Percentiles rank a stretch among this genome's conserved stretches.
Conservation (phyloP, 2,113 vertebrate species). For the Perca schrenkii region DNA sequence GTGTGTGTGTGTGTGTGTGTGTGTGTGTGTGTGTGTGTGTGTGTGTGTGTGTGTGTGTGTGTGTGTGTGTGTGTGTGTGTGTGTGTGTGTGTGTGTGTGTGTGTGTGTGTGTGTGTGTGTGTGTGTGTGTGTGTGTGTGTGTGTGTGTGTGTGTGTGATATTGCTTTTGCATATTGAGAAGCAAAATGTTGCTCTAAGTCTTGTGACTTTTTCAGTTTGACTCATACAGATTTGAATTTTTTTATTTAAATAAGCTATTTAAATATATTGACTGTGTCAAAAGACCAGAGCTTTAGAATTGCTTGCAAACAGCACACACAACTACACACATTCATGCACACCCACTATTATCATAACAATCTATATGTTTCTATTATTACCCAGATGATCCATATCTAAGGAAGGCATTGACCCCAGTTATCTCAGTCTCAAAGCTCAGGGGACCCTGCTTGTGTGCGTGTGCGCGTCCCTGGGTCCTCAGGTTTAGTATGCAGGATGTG, state of each 20-base stretch:
- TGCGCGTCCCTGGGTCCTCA: slow-evolving; percentile 19
- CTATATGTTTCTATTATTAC: slow-evolving; percentile 40
- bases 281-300: neutral
- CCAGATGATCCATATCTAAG: slow-evolving; percentile 28
- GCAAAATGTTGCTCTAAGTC: neutral
- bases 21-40: neutral
- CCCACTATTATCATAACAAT: neutral
- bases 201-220: slow-evolving; percentile 29
- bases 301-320: neutral
- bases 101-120: no score
- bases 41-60: no score
- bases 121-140: no score
- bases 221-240: neutral
- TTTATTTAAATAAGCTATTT: slow-evolving; percentile 15
- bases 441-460: neutral
- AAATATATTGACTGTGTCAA: neutral
- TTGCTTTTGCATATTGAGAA: slow-evolving; percentile 47
- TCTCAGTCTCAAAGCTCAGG: neutral
- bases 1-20: neutral
- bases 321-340: neutral
- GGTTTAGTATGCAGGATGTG: slow-evolving; percentile 63
- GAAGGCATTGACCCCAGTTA: slow-evolving; percentile 25
- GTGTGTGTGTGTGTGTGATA: neutral
- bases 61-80: no score
- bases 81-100: no score